Evolutionary conservation across 2,113 vertebrate genomes (phyloP).

Genomic region (Barbus barbus): DNA sequence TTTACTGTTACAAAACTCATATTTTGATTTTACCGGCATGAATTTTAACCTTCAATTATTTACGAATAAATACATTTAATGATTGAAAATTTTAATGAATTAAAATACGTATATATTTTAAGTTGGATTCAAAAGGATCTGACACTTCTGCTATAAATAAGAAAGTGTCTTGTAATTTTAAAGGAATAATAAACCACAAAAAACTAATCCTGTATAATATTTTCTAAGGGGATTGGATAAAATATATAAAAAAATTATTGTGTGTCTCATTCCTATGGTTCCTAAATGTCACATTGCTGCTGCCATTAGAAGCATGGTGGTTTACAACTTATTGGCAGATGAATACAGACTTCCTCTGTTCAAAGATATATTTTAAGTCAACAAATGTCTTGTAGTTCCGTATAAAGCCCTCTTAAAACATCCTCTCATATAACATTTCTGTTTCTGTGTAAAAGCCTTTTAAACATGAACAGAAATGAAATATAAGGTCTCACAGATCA

Average conservation of each 20-base stretch:
- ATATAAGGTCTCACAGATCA: not conserved
- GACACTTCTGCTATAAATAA: not conserved
- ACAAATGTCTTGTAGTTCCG: not conserved
- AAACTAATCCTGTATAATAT: not conserved
- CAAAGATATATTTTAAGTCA: not conserved
- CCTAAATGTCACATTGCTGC: too few species aligned
- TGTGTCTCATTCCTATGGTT: not conserved
- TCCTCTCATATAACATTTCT: not conserved
- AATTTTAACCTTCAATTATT: too few species aligned
- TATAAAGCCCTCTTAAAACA: not conserved
- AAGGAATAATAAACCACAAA: not conserved
- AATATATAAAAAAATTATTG: not conserved
- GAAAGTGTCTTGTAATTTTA: slow-evolving; percentile 33
- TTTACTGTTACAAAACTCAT: not conserved
- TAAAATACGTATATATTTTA: not conserved
- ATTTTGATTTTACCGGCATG: too few species aligned
- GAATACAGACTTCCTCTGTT: too few species aligned
- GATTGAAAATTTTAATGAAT: too few species aligned
- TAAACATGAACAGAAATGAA: not conserved
- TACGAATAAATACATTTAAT: too few species aligned
- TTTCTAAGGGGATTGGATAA: not conserved
- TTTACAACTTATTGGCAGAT: too few species aligned
- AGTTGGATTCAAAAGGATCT: not conserved
- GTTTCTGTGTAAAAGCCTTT: not conserved
- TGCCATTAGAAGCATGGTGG: too few species aligned